These are phyloP conservation scores for Heliconius cydno DNA, from an alignment of 2,888 invertebrate species.

Conservation along the genomic window DNA sequence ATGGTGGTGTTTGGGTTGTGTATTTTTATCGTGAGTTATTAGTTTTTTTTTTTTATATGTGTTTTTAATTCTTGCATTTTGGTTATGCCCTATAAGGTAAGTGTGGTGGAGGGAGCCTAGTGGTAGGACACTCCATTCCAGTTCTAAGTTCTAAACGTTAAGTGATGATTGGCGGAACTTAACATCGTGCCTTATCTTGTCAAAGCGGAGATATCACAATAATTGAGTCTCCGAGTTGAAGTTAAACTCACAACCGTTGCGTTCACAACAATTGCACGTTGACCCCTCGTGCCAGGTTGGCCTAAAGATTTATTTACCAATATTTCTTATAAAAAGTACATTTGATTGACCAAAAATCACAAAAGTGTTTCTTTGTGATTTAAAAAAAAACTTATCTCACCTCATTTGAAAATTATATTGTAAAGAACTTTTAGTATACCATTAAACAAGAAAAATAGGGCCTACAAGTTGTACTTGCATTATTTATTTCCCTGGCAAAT, in stretches of 20 bases:
- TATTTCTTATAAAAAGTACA: not conserved
- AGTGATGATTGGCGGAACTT: too few relatives aligned
- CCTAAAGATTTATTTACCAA: not conserved
- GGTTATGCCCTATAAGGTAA: too few relatives aligned
- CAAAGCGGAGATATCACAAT: too few relatives aligned
- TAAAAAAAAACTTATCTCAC: not conserved
- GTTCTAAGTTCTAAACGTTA: too few relatives aligned
- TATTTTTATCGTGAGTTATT: constrained; percentile 24
- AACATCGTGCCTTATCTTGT: too few relatives aligned
- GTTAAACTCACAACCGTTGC: too few relatives aligned
- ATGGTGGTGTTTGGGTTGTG: not conserved
- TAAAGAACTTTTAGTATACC: not conserved
- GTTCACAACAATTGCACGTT: not conserved
- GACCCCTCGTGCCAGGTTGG: accelerated
- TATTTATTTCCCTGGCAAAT: constrained; percentile 18
- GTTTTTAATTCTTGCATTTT: too few relatives aligned
- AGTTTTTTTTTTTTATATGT: not conserved
- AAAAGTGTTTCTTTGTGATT: too few relatives aligned
- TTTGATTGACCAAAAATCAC: not conserved
- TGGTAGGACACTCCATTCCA: too few relatives aligned
- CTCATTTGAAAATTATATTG: not conserved
- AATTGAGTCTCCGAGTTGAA: too few relatives aligned
- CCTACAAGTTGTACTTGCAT: not conserved
- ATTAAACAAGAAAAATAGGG: not conserved
- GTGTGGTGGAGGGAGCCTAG: too few relatives aligned